These are phyloP conservation scores for Epinotia brunnichana DNA, from an alignment of 2,888 invertebrate species.

Conservation along the genomic window DNA sequence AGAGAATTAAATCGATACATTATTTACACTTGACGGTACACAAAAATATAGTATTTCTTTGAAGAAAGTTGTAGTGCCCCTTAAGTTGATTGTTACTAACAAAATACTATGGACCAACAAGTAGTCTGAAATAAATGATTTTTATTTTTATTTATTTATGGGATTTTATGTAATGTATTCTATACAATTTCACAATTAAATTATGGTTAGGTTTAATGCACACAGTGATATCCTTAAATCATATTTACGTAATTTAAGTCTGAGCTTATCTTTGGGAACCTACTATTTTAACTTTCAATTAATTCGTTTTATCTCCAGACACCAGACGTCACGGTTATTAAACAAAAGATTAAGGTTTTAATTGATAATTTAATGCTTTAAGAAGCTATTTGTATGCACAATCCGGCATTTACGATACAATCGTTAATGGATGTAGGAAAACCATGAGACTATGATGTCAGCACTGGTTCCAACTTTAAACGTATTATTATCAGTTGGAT, in stretches of 20 bases:
- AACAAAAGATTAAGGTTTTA: conserved; percentile 36
- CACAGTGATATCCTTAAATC: too few species aligned
- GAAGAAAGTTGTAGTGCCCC: too few species aligned
- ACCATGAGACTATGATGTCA: conserved; percentile 32
- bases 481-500: conserved; percentile 17
- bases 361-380: conserved; percentile 36
- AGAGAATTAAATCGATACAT: too few species aligned
- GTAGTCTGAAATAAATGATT: too few species aligned
- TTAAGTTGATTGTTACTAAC: too few species aligned
- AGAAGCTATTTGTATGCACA: conserved; percentile 26
- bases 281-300: conserved; percentile 4
- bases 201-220: too few species aligned
- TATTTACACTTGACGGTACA: too few species aligned
- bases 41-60: too few species aligned
- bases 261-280: not conserved
- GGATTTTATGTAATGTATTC: too few species aligned
- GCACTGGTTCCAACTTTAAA: conserved; percentile 8
- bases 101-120: too few species aligned
- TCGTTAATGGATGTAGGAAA: conserved; percentile 8
- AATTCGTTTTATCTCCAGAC: conserved; percentile 9
- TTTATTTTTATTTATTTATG: too few species aligned
- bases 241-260: not conserved
- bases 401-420: conserved; percentile 19
- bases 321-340: conserved; percentile 32
- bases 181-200: too few species aligned